Evolutionary conservation across 2,113 vertebrate species (phyloP), one percentile per base, ranked within the genome.

Genomic region (Brienomyrus longianalis): DNA sequence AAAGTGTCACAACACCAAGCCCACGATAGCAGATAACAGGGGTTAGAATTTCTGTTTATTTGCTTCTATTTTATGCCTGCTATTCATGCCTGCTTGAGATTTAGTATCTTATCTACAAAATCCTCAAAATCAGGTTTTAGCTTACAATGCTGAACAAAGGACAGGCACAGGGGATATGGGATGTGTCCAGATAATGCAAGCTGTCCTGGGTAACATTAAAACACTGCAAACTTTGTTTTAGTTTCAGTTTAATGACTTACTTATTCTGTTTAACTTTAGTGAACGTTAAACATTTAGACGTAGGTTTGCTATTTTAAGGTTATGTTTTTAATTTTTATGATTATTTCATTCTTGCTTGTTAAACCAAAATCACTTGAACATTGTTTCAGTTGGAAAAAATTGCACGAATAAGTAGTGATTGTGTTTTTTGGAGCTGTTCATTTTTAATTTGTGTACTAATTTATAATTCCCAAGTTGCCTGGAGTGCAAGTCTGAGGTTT

Each of bases 21-120:
- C 50, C 85, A 4, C 3, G 6, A 86, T 17, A 52, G 50, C 83
- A 85, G 83, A 85, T 85, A 85, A 85, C 39, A 48, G 43, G 8
- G 23, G 27, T 35, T 52, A 86, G 47, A 85, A 85, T 52, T 35
- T 52, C 85, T 52, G 50, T 52, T 31, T 50, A 54, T 52, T 51
- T 86, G 50, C 45, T 51, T 15, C 27, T 84, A 48, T 35, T 31
- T 86, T 51, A 47, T 85, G 84, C 23, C 84, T 52, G 10, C 23
- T 51, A 31, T 86, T 54, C 43, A 45, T 86, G 50, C 23, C 43
- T 84, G 83, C 83, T 84, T 45, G 85, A 54, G n/a, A n/a, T 43
- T 86, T 86, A 39, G 50, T 86, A 48, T 86, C 85, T 86, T 51
- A 52, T 51, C 45, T 86, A 52, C 10, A 52, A 31, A 86, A 86